phyloP scores from a whole-genome alignment of 2,113 vertebrate genomes.

The Patagioenas fasciata region DNA sequence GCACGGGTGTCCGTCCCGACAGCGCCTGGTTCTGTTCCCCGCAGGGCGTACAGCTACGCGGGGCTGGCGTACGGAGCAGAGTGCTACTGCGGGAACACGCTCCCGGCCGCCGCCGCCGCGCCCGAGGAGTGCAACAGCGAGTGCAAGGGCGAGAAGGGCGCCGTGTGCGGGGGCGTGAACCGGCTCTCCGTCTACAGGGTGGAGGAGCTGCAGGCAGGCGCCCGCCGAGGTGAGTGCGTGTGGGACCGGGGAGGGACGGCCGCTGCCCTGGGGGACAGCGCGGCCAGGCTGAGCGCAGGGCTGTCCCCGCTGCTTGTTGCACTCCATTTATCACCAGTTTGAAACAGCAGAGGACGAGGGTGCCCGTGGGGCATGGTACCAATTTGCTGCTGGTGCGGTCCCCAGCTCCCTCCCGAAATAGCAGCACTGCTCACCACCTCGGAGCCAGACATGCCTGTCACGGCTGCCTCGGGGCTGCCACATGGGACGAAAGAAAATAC shows the following conservation, averaged over 20 bases:
- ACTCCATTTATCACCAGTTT: accelerated
- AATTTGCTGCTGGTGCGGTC: background rate
- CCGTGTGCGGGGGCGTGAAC: conserved; percentile 84
- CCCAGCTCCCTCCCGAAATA: background rate
- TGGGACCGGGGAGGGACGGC: accelerated
- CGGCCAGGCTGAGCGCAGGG: accelerated
- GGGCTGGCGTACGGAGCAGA: conserved; percentile 90
- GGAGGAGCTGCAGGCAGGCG: conserved; percentile 73
- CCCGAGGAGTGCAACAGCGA: conserved; percentile 87
- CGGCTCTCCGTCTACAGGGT: conserved; percentile 90
- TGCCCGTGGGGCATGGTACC: background rate
- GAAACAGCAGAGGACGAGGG: background rate
- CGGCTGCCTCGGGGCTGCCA: background rate
- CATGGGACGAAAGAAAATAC: accelerated
- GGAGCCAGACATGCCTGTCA: accelerated
- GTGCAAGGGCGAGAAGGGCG: conserved; percentile 86
- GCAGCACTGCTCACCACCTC: accelerated
- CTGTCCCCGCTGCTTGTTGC: background rate
- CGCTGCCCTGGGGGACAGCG: accelerated
- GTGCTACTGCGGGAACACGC: conserved; percentile 92
- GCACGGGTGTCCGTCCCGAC: accelerated
- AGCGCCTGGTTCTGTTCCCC: accelerated
- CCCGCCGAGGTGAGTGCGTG: conserved; percentile 81
- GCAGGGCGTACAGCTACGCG: conserved; percentile 88
- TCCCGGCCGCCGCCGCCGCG: conserved; percentile 64